Percentiles rank a stretch among this genome's conserved stretches.
Evolutionary conservation across 2,888 invertebrate species (phyloP).

Genomic region (Perdita meconis): DNA sequence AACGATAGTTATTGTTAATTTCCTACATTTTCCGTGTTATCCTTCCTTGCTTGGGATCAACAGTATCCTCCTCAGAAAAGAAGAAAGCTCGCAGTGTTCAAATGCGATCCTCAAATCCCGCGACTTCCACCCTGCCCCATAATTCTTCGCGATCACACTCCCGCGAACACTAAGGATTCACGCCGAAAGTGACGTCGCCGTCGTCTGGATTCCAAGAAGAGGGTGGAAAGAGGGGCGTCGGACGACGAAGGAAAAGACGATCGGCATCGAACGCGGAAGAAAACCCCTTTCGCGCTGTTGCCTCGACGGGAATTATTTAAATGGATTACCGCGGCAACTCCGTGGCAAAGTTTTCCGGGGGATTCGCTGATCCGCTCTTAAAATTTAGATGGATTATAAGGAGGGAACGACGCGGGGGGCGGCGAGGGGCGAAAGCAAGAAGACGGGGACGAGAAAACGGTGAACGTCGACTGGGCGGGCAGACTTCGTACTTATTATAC

Average conservation of each 20-base stretch:
- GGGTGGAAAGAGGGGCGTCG: too few species aligned
- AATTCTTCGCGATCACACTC: constrained; percentile 21
- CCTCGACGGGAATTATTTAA: constrained; percentile 81
- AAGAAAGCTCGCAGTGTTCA: constrained; percentile 4
- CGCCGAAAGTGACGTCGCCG: constrained; percentile 2
- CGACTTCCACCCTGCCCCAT: constrained; percentile 12
- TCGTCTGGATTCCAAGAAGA: too few species aligned
- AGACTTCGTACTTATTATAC: constrained; percentile 81
- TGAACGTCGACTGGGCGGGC: constrained; percentile 47
- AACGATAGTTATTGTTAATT: neutral
- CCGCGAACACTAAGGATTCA: constrained; percentile 6
- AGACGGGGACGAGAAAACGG: constrained; percentile 63
- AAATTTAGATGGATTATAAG: constrained; percentile 83
- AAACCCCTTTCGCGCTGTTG: constrained; percentile 74
- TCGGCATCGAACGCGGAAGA: constrained; percentile 69
- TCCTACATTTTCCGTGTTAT: neutral
- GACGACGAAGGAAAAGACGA: constrained; percentile 48
- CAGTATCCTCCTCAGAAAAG: neutral
- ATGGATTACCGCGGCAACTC: constrained; percentile 81
- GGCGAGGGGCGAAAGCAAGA: constrained; percentile 50
- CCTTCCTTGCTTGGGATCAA: constrained; percentile 22
- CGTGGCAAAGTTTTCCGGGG: constrained; percentile 78
- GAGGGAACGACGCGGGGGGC: constrained; percentile 53
- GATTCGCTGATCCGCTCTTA: constrained; percentile 80
- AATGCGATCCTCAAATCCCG: constrained; percentile 3